Evolutionary conservation across 2,888 invertebrate genomes (phyloP).

Genomic region (Calameuta idolon): DNA sequence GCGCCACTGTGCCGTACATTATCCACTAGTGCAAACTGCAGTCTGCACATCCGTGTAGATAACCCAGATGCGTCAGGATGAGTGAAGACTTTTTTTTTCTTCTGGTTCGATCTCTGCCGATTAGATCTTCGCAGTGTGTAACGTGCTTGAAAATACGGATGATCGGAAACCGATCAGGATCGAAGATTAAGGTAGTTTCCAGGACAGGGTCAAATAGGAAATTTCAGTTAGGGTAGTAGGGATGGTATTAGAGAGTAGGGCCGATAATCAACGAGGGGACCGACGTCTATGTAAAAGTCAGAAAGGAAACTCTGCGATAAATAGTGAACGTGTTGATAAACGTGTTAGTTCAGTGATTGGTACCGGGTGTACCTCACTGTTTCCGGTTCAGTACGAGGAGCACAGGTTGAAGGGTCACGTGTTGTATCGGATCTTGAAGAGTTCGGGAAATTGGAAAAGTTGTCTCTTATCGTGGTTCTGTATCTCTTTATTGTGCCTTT

Average conservation of each 20-base stretch:
- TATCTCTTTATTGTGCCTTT: not conserved
- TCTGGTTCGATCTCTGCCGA: not conserved
- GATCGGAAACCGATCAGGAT: not conserved
- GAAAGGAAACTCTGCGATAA: not conserved
- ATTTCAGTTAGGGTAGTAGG: not conserved
- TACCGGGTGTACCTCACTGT: not conserved
- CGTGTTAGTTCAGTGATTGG: not conserved
- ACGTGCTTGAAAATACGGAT: not conserved
- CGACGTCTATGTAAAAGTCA: not conserved
- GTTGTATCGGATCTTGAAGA: constrained; percentile 7
- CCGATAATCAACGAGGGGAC: not conserved
- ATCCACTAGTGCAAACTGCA: not conserved
- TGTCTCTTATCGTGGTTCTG: constrained; percentile 28
- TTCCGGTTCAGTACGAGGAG: not conserved
- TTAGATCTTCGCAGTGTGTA: not conserved
- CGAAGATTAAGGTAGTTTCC: not conserved
- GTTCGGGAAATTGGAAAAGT: constrained; percentile 38
- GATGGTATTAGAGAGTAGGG: not conserved
- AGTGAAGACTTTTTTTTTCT: not conserved
- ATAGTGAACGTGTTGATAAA: not conserved
- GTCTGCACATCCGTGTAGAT: not conserved
- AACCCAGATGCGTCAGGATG: not conserved
- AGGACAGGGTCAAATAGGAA: not conserved
- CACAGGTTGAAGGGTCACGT: not conserved
- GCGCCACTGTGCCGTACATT: not conserved